phyloP scores from a whole-genome alignment of 2,113 vertebrate genomes.

The Platichthys flesus region DNA sequence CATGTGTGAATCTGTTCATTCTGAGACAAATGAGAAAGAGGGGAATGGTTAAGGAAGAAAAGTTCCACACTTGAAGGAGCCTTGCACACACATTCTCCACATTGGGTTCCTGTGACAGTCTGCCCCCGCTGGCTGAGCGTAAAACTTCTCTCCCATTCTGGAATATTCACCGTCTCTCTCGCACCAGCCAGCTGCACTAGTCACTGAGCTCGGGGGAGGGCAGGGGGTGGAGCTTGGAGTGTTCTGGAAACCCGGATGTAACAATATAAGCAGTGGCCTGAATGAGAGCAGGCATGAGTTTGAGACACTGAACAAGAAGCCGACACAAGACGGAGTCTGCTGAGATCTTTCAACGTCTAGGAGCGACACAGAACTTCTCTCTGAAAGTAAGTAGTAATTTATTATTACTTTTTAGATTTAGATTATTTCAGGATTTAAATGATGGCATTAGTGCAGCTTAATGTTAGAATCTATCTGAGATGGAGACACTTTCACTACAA shows the following conservation, averaged over 20 bases:
- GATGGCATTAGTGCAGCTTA: background rate
- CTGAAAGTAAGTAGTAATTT: constrained; percentile 58
- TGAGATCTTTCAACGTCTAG: constrained; percentile 12
- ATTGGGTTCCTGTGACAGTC: constrained; percentile 31
- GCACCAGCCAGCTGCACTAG: constrained; percentile 26
- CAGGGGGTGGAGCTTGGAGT: constrained; percentile 13
- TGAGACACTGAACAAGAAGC: constrained; percentile 17
- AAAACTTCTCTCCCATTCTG: constrained; percentile 42
- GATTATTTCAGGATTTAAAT: background rate
- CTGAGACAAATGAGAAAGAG: background rate
- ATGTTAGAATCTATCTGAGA: background rate
- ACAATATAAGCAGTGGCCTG: constrained; percentile 56
- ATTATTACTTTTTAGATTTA: background rate
- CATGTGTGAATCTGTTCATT: background rate
- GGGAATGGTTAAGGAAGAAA: background rate
- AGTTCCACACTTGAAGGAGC: background rate
- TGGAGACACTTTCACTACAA: background rate
- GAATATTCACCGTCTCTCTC: constrained; percentile 62
- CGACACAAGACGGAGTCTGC: constrained; percentile 13
- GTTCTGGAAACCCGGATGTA: constrained; percentile 63
- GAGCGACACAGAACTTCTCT: constrained; percentile 4
- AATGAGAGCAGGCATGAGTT: constrained; percentile 39
- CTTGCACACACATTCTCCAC: constrained; percentile 18
- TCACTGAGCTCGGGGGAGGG: too few species aligned
- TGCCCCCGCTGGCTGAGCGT: constrained; percentile 12